These are phyloP conservation scores for Crypturellus undulatus DNA, from an alignment of 2,113 vertebrate species.

Conservation along the genomic window DNA sequence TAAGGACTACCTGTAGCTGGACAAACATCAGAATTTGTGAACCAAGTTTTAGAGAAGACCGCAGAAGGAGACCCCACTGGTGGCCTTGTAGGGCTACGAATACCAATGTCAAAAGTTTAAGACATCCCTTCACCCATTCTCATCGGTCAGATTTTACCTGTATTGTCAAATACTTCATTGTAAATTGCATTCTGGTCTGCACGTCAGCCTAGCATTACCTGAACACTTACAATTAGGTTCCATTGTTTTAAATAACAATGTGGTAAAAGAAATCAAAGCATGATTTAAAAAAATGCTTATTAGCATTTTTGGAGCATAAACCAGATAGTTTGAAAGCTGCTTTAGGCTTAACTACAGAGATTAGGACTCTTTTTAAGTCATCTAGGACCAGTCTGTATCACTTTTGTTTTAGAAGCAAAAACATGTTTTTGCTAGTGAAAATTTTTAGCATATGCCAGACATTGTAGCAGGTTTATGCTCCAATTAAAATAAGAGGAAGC, in stretches of 20 bases:
- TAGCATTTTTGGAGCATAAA: conserved; percentile 82
- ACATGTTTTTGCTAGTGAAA: conserved; percentile 48
- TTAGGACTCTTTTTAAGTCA: conserved; percentile 50
- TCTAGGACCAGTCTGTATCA: conserved; percentile 72
- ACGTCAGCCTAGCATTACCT: conserved; percentile 87
- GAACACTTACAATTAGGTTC: conserved; percentile 82
- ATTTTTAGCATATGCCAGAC: conserved; percentile 68
- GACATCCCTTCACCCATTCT: conserved; percentile 44
- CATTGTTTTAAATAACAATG: conserved; percentile 73
- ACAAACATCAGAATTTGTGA: conserved; percentile 98
- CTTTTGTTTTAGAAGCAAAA: conserved; percentile 66
- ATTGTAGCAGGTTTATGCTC: conserved; percentile 79
- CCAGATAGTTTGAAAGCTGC: conserved; percentile 69
- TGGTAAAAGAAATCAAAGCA: conserved; percentile 77
- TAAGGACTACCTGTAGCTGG: conserved; percentile 90
- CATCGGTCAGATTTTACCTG: conserved; percentile 27
- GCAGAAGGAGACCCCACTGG: conserved; percentile 94
- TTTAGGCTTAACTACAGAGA: conserved; percentile 69
- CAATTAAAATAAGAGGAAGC: conserved; percentile 79
- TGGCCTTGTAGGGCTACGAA: conserved; percentile 94
- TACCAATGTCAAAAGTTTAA: conserved; percentile 94
- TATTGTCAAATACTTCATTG: conserved; percentile 77
- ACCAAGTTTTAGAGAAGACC: conserved; percentile 98
- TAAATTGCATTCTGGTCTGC: conserved; percentile 91
- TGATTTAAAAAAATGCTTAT: conserved; percentile 76